Evolutionary conservation across 1,140 invertebrate genomes (phyloP).

Genomic region (Drosophila kohkoa): DNA sequence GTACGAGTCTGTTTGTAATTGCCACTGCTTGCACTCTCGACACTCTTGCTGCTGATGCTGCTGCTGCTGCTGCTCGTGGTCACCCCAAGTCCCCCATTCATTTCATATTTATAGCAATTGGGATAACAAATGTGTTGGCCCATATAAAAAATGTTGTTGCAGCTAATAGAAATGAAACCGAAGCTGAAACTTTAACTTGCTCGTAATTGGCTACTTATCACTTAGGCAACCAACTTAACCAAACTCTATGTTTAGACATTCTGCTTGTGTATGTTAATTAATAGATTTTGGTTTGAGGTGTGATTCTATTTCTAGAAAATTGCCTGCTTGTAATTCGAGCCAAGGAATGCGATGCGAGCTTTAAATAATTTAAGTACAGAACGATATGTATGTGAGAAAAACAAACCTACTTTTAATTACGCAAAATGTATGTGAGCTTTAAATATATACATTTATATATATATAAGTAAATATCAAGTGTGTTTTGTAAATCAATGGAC

Average conservation of each 20-base stretch:
- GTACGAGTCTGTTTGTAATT: conserved; percentile 21
- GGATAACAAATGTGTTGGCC: conserved; percentile 25
- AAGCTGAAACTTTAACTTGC: conserved; percentile 15
- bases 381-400: too few relatives aligned
- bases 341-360: too few relatives aligned
- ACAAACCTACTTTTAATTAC: too few relatives aligned
- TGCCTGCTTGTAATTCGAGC: too few relatives aligned
- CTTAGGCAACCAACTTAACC: conserved; percentile 8
- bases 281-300: neutral
- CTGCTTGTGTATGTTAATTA: neutral
- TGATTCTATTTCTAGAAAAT: neutral
- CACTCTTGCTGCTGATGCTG: too few relatives aligned
- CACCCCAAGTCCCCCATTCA: conserved; percentile 28
- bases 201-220: conserved; percentile 22
- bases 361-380: too few relatives aligned
- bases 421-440: too few relatives aligned
- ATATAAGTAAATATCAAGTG: too few relatives aligned
- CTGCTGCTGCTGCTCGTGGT: neutral
- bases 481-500: too few relatives aligned
- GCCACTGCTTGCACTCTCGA: conserved; percentile 3
- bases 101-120: conserved; percentile 69
- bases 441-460: too few relatives aligned
- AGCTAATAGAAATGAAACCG: conserved; percentile 11
- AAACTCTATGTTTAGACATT: too few relatives aligned
- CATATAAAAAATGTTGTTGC: conserved; percentile 34